These are phyloP conservation scores for Myiotriccus ornatus DNA, from an alignment of 2,797 vertebrate species.

Conservation along the genomic window DNA sequence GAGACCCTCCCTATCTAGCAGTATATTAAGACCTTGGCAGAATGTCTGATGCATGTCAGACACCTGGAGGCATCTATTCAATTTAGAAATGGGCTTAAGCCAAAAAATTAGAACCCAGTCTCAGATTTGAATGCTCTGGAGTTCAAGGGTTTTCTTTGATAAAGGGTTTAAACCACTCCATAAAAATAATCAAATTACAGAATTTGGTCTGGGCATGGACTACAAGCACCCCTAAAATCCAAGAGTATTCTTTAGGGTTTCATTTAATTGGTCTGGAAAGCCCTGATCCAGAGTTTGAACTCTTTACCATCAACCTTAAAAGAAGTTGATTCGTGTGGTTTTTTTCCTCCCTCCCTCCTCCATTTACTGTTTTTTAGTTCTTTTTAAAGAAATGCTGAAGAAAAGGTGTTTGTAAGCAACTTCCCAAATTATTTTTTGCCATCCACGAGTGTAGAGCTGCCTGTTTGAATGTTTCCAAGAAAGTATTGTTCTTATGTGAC, in stretches of 20 bases:
- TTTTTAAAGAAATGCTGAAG: slow-evolving; percentile 48
- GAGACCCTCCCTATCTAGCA: neutral
- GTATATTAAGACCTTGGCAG: slow-evolving; percentile 54
- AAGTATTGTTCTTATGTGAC: slow-evolving; percentile 87
- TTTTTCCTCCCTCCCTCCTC: neutral
- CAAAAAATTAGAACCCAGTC: slow-evolving; percentile 7
- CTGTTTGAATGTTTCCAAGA: slow-evolving; percentile 83
- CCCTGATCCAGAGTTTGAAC: neutral
- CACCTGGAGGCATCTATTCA: slow-evolving; percentile 63
- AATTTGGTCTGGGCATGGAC: neutral
- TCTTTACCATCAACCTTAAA: neutral
- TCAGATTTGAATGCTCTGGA: neutral
- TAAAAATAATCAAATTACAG: neutral
- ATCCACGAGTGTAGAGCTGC: slow-evolving; percentile 64
- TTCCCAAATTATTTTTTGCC: slow-evolving; percentile 74
- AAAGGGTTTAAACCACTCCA: neutral
- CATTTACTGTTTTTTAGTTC: neutral
- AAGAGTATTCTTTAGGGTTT: neutral
- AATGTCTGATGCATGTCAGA: slow-evolving; percentile 47
- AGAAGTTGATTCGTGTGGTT: neutral
- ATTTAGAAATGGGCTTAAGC: slow-evolving; percentile 43
- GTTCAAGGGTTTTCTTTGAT: slow-evolving; percentile 5
- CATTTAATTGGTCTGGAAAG: neutral
- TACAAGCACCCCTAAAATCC: neutral
- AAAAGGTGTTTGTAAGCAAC: slow-evolving; percentile 76